phyloP scores from a whole-genome alignment of 2,888 invertebrate species.

The Gymnoscelis rufifasciata region DNA sequence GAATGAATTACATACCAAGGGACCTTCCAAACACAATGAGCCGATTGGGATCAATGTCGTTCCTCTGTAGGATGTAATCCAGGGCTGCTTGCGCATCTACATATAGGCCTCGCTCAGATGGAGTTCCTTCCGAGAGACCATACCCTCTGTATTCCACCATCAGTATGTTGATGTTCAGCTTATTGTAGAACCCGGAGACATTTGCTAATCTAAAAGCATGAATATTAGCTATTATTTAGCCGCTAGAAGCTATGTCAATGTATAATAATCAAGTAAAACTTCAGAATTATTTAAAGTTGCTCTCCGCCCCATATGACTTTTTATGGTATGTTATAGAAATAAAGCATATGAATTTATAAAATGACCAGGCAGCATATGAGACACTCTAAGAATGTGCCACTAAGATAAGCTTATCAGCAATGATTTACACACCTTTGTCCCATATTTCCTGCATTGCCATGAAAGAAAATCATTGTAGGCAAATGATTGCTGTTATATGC shows the following conservation, averaged over 20 bases:
- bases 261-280: too few species aligned
- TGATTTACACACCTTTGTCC: constrained; percentile 85
- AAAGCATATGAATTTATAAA: too few species aligned
- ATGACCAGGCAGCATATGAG: too few species aligned
- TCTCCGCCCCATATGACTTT: too few species aligned
- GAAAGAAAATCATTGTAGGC: constrained; percentile 93
- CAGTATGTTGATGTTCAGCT: constrained; percentile 90
- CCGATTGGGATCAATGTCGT: constrained; percentile 90
- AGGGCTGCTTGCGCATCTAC: constrained; percentile 92
- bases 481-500: constrained; percentile 82
- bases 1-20: constrained; percentile 80
- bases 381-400: not conserved
- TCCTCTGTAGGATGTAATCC: constrained; percentile 88
- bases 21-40: constrained; percentile 95
- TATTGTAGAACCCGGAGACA: constrained; percentile 90
- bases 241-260: too few species aligned
- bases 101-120: constrained; percentile 92
- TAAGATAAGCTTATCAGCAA: not conserved
- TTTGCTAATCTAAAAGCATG: constrained; percentile 84
- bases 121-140: constrained; percentile 92
- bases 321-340: too few species aligned
- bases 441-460: constrained; percentile 98
- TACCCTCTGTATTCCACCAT: constrained; percentile 98
- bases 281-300: too few species aligned
- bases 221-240: not conserved